phyloP scores from a whole-genome alignment of 2,113 vertebrate species.

The human (Homo sapiens) region DNA sequence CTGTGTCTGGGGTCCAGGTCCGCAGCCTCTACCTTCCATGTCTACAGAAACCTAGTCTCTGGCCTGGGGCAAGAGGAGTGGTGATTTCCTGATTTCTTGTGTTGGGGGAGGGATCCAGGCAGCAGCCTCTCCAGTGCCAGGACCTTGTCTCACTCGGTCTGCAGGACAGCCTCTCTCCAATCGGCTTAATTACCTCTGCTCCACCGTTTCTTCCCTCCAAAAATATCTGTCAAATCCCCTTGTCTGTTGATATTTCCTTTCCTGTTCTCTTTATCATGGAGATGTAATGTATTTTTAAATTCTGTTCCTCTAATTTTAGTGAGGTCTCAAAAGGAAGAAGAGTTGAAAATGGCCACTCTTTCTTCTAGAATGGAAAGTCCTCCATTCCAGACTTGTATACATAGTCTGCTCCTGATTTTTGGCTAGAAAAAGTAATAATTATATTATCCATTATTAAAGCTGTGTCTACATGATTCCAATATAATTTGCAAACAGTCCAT shows the following conservation, averaged over 20 bases:
- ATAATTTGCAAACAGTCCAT: neutral
- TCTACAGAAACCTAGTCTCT: no score
- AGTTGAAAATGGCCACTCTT: neutral
- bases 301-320: neutral
- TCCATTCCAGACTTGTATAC: neutral
- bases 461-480: neutral
- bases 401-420: neutral
- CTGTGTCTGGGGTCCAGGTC: no score
- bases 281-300: neutral
- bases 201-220: neutral
- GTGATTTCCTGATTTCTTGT: no score
- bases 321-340: neutral
- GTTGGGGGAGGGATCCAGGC: neutral
- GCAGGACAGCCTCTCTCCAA: neutral
- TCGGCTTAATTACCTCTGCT: neutral
- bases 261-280: neutral
- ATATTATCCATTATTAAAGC: neutral
- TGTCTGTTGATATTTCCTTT: neutral
- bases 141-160: no score
- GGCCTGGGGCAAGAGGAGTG: no score
- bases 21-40: neutral
- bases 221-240: neutral
- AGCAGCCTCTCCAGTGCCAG: no score
- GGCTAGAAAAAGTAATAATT: neutral
- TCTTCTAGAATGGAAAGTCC: neutral